phyloP scores from a whole-genome alignment of 2,888 invertebrate species.

The Rhagophthalmus giganteus region DNA sequence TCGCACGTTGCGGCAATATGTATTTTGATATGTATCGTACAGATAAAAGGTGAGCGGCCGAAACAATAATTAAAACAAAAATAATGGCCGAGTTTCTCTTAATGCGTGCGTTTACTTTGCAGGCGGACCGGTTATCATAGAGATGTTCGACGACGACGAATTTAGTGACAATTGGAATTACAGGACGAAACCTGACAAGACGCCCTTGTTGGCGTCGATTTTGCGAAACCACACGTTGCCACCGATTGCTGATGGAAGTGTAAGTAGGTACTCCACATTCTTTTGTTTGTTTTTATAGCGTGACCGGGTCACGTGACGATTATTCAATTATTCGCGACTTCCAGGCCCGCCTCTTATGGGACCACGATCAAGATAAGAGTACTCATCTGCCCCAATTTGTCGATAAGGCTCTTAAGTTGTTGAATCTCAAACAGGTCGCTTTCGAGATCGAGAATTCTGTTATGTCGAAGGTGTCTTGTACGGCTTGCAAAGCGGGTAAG shows the following conservation, averaged over 20 bases:
- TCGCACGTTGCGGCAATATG: conserved; percentile 13
- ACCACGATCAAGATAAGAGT: conserved; percentile 68
- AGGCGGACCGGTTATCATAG: conserved; percentile 40
- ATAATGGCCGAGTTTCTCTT: not conserved
- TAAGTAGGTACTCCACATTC: conserved; percentile 46
- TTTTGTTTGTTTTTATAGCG: conserved; percentile 4
- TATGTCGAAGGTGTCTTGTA: conserved; percentile 90
- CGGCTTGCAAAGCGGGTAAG: conserved; percentile 82
- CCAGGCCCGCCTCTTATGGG: conserved; percentile 68
- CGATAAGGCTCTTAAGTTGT: conserved; percentile 78
- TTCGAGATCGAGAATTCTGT: conserved; percentile 87
- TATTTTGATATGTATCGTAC: conserved; percentile 11
- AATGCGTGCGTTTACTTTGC: too few relatives aligned
- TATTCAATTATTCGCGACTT: too few relatives aligned
- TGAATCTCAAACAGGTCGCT: conserved; percentile 84
- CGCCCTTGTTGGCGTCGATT: conserved; percentile 44
- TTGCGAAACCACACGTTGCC: conserved; percentile 52
- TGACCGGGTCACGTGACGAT: not conserved
- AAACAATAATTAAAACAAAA: too few relatives aligned
- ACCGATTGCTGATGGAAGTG: conserved; percentile 51
- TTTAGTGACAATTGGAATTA: conserved; percentile 53
- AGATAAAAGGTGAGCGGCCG: conserved; percentile 14
- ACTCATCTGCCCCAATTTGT: conserved; percentile 77
- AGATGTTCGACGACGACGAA: conserved; percentile 32
- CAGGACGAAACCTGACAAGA: conserved; percentile 44